These are phyloP conservation scores for Machimus rusticus DNA, from an alignment of 2,888 invertebrate genomes.

Conservation along the genomic window DNA sequence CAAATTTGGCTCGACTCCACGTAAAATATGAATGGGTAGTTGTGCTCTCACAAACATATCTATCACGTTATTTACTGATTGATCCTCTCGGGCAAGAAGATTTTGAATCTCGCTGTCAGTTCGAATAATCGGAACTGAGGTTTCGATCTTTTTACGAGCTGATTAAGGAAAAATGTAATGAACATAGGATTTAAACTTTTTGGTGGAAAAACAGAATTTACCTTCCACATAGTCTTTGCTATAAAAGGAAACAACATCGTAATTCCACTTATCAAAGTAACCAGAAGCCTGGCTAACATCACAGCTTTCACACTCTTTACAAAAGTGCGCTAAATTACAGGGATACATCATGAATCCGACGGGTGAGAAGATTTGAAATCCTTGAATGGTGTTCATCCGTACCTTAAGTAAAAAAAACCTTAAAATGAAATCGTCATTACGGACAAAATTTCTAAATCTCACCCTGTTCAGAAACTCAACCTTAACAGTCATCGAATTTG, in stretches of 20 bases:
- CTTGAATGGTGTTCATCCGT: conserved; percentile 91
- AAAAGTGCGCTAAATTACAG: conserved; percentile 68
- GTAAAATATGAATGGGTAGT: conserved; percentile 72
- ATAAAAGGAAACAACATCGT: conserved; percentile 81
- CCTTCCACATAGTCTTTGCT: conserved; percentile 79
- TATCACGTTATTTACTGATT: conserved; percentile 67
- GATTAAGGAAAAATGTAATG: neutral
- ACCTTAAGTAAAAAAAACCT: conserved; percentile 67
- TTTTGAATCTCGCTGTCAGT: conserved; percentile 71
- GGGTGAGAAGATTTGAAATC: conserved; percentile 91
- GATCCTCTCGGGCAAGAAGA: conserved; percentile 62
- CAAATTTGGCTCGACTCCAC: conserved; percentile 83
- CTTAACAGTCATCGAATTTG: conserved; percentile 74
- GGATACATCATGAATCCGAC: conserved; percentile 90
- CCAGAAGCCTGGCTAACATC: conserved; percentile 80
- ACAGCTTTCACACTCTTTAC: conserved; percentile 65
- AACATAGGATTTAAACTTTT: neutral
- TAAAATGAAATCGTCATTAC: neutral
- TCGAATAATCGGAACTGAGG: conserved; percentile 69
- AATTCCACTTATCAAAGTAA: conserved; percentile 79
- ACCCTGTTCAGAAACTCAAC: conserved; percentile 90
- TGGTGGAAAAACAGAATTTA: conserved; percentile 52
- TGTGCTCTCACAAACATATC: conserved; percentile 75
- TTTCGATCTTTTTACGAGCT: conserved; percentile 71
- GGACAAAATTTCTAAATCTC: conserved; percentile 50